Evolutionary conservation across 2,113 vertebrate species (phyloP), one percentile per base, ranked within the genome.

Genomic region (Hippocampus zosterae): DNA sequence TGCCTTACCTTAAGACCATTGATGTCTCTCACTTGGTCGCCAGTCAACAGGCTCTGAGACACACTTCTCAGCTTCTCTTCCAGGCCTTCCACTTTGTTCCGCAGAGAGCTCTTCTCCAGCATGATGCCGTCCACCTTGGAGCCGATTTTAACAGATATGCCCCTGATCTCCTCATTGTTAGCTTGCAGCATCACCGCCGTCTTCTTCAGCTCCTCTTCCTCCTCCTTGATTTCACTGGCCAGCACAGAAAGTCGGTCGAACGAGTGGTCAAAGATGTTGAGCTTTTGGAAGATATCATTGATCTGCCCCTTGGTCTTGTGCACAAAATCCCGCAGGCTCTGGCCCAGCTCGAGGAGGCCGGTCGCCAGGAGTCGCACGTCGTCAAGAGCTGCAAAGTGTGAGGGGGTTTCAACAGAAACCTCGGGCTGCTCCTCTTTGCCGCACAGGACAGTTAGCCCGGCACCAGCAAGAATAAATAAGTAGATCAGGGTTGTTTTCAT

Each of bases 231-330:
- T 81, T 96, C 91, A 0, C 88, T 95, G 62, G 95, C 90, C 87
- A 96, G 91, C 67, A 88, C 82, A 0, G 94, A 93, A 69, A 99
- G 93, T 81, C 94, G 93, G 59, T 92, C 85, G 80, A 97, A 96
- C 5, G 94, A 95, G 76, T 62, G 90, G 80, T 97, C 94, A 41
- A 96, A 98, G 80, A 94, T 90, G 87, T 93, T 95, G 25, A 99
- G 93, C 81, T 96, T 98, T 77, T 95, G 90, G 79, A 96, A 86
- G 87, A 99, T 96, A 83, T 95, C 91, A 0, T 94, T 96, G 81
- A 98, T 96, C 87, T 99, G 95, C 18, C 87, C 90, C 74, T 94
- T 98, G 0, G 95, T 98, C 81, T 96, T 98, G 40, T 95, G 94
- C 67, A 94, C 95, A 76, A 98, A 98, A 73, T 98, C 95, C 87